Percentiles rank a stretch among this genome's conserved stretches.
These are phyloP conservation scores for Holothuria glaberrima DNA, from an alignment of 35 echinoderm and acorn worm genomes.

Conservation along the genomic window DNA sequence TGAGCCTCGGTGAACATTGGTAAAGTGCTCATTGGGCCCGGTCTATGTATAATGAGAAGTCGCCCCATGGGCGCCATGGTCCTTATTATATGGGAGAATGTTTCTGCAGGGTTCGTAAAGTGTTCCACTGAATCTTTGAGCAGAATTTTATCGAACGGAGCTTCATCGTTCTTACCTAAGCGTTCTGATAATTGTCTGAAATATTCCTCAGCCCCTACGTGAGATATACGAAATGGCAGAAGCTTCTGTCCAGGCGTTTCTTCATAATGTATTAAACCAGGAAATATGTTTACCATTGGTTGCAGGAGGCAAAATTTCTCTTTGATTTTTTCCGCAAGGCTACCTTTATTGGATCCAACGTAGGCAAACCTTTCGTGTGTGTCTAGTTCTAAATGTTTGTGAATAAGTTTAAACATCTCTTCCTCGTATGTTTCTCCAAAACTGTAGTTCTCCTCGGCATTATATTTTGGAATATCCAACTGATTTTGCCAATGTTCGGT, in stretches of 20 bases:
- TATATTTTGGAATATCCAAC: slow-evolving; percentile 28
- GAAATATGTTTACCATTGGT: slow-evolving; percentile 96
- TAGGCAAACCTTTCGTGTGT: slow-evolving; percentile 95
- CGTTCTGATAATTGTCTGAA: slow-evolving; percentile 86
- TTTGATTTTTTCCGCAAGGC: slow-evolving; percentile 83
- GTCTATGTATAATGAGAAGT: slow-evolving; percentile 87
- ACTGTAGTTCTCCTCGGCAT: slow-evolving; percentile 75
- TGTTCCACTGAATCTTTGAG: slow-evolving; percentile 89
- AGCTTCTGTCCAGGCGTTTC: slow-evolving; percentile 82
- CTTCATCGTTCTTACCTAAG: slow-evolving; percentile 60
- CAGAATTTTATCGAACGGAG: slow-evolving; percentile 96
- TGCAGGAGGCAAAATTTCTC: slow-evolving; percentile 93
- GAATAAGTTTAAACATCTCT: slow-evolving; percentile 81
- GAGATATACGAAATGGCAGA: slow-evolving; percentile 87
- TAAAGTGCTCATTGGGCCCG: slow-evolving; percentile 91
- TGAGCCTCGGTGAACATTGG: slow-evolving; percentile 87
- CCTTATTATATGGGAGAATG: slow-evolving; percentile 82
- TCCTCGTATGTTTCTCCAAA: slow-evolving; percentile 92
- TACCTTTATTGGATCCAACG: slow-evolving; percentile 85
- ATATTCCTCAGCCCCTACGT: slow-evolving; percentile 92
- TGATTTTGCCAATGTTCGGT: slow-evolving; percentile 88
- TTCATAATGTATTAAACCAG: slow-evolving; percentile 90
- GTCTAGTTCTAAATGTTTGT: slow-evolving; percentile 96
- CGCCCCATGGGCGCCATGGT: slow-evolving; percentile 72
- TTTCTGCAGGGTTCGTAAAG: slow-evolving; percentile 72